phyloP scores from a whole-genome alignment of 1,140 invertebrate genomes.

The roundworm (Caenorhabditis elegans) region WBcel235 BX284606.5:5084501-5085000 shows the following conservation, averaged over 20 bases:
- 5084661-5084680: slow-evolving; percentile 1
- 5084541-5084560: slow-evolving; percentile 1
- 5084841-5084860: not conserved
- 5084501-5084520: slow-evolving; percentile 3
- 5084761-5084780: slow-evolving; percentile 16
- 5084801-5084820: not conserved
- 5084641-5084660: too few relatives aligned
- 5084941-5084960: too few relatives aligned
- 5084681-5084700: slow-evolving; percentile 27
- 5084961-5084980: not conserved
- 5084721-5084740: slow-evolving; percentile 6
- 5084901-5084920: not conserved
- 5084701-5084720: slow-evolving; percentile 11
- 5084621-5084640: slow-evolving; percentile 14
- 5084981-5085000: not conserved
- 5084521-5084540: not conserved
- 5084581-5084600: slow-evolving; percentile 15
- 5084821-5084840: not conserved
- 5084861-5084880: too few relatives aligned
- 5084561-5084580: not conserved
- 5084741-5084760: not conserved
- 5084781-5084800: not conserved
- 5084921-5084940: not conserved
- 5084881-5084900: too few relatives aligned
- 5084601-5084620: slow-evolving; percentile 1